Conservation (phyloP, 1,140 invertebrate genomes). For the Bombus confusus region DNA sequence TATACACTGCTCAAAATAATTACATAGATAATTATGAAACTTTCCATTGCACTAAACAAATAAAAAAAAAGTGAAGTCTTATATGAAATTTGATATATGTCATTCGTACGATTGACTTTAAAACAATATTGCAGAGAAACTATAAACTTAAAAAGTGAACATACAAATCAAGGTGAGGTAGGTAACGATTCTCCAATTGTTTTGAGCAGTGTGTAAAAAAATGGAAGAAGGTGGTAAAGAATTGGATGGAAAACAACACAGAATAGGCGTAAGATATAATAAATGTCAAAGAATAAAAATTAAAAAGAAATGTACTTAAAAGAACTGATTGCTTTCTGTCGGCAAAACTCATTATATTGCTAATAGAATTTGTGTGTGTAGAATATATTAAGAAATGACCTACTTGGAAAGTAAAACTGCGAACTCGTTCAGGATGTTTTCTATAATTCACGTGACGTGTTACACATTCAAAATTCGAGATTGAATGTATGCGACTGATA, state of each 20-base stretch:
- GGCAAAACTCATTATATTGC: not conserved
- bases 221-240: not conserved
- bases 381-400: not conserved
- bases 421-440: constrained; percentile 16
- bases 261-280: too few species aligned
- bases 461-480: constrained; percentile 23
- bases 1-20: not conserved
- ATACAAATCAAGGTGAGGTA: too few species aligned
- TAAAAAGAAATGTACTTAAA: not conserved
- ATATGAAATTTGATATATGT: too few species aligned
- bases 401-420: constrained; percentile 23
- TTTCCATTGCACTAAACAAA: not conserved
- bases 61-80: not conserved
- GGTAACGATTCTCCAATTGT: too few species aligned
- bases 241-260: not conserved
- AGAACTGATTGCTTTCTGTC: not conserved
- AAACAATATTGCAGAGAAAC: too few species aligned
- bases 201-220: not conserved
- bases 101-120: too few species aligned
- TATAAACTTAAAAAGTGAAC: too few species aligned
- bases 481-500: constrained; percentile 46
- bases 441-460: constrained; percentile 38
- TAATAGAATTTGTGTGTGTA: not conserved
- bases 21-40: too few species aligned
- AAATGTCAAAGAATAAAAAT: not conserved